Percentiles rank a stretch among this genome's conserved stretches.
phyloP scores from a whole-genome alignment of 2,113 vertebrate species.

The Lamprologus callipterus region DNA sequence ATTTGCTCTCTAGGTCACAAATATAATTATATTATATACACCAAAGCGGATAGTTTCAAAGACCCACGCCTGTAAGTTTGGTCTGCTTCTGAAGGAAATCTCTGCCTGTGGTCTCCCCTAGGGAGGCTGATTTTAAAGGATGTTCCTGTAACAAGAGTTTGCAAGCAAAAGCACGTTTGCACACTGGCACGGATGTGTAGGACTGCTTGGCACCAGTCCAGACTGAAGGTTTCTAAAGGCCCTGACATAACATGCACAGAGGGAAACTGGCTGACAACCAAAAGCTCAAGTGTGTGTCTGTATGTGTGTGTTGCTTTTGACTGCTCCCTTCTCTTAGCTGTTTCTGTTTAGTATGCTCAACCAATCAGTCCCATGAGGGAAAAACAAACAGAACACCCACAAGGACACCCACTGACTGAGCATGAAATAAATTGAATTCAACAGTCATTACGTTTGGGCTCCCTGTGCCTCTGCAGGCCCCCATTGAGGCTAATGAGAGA shows the following conservation, averaged over 20 bases:
- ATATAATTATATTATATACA: not conserved
- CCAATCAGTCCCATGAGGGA: not conserved
- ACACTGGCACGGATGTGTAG: not conserved
- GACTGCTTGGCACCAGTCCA: not conserved
- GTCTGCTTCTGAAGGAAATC: not conserved
- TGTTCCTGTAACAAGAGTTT: not conserved
- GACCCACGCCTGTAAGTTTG: not conserved
- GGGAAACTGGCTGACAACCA: not conserved
- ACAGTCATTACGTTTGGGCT: slow-evolving; percentile 7
- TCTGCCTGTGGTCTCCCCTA: not conserved
- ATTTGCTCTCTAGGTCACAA: not conserved
- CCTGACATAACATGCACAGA: not conserved
- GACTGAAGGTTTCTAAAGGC: not conserved
- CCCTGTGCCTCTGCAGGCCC: not conserved
- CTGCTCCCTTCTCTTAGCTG: not conserved
- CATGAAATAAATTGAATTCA: slow-evolving; percentile 8
- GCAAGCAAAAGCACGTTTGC: not conserved
- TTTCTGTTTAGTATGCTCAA: slow-evolving; percentile 8
- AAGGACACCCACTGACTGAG: not conserved
- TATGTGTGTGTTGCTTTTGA: not conserved
- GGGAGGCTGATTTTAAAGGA: not conserved
- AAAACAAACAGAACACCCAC: not conserved
- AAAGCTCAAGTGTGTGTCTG: not conserved
- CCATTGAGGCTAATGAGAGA: not conserved
- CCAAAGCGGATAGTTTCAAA: not conserved